These are phyloP conservation scores for Lasioglossum pauxillum DNA, from an alignment of 2,888 invertebrate species.

Conservation along the genomic window DNA sequence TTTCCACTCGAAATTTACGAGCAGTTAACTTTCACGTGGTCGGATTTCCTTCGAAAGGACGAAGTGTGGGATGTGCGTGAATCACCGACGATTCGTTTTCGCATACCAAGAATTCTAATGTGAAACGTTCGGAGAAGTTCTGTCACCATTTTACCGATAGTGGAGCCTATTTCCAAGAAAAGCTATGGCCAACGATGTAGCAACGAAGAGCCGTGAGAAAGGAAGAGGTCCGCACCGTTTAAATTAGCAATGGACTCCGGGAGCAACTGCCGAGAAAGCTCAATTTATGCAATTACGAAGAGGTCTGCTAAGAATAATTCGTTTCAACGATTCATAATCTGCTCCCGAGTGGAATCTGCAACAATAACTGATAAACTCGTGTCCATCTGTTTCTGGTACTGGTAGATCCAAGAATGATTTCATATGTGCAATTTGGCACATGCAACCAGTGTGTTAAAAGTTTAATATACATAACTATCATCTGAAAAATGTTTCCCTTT, in stretches of 20 bases:
- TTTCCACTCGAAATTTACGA: not conserved
- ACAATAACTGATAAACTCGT: not conserved
- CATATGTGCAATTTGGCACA: not conserved
- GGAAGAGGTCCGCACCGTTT: conserved; percentile 16
- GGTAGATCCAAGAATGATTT: not conserved
- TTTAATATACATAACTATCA: too few species aligned
- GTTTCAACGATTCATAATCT: not conserved
- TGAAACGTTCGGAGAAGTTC: conserved; percentile 38
- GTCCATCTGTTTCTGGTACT: not conserved
- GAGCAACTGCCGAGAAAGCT: not conserved
- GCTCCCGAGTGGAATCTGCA: not conserved
- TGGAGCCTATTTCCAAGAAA: conserved; percentile 41
- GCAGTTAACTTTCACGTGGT: not conserved
- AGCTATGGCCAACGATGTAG: not conserved
- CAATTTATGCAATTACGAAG: conserved; percentile 10
- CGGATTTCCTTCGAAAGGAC: not conserved
- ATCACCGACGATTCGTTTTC: conserved; percentile 51
- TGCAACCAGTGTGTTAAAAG: too few species aligned
- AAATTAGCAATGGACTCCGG: conserved; percentile 5
- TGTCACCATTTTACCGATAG: conserved; percentile 25
- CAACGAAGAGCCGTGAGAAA: conserved; percentile 33
- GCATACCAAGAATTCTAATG: conserved; percentile 54
- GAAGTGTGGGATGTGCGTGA: conserved; percentile 45
- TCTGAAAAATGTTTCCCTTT: too few species aligned
- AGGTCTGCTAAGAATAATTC: not conserved